phyloP scores from a whole-genome alignment of 2,797 vertebrate species.

The Argentina silus region DNA sequence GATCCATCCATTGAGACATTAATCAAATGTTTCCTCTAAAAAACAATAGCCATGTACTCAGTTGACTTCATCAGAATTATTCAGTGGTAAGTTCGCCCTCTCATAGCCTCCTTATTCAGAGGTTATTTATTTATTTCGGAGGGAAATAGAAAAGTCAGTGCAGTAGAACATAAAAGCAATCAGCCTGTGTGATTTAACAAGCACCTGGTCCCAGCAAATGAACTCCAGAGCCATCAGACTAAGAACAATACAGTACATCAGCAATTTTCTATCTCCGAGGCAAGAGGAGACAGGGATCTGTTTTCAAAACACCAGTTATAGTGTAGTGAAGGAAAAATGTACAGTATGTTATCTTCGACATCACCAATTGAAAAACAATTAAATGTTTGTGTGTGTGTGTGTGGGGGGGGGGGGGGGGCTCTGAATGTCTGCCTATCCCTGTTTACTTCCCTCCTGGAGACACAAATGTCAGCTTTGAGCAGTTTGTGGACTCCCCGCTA shows the following conservation, averaged over 20 bases:
- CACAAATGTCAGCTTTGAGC: constrained; percentile 86
- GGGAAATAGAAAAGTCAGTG: constrained; percentile 68
- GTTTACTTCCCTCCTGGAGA: constrained; percentile 83
- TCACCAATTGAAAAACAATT: constrained; percentile 74
- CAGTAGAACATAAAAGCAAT: constrained; percentile 84
- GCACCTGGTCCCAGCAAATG: constrained; percentile 80
- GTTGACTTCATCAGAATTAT: constrained; percentile 45
- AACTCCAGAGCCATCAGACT: constrained; percentile 69
- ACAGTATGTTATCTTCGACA: constrained; percentile 63
- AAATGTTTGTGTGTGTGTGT: constrained; percentile 52
- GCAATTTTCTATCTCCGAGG: constrained; percentile 63
- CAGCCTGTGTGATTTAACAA: constrained; percentile 81
- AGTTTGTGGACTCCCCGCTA: constrained; percentile 85
- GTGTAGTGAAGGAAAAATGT: constrained; percentile 44
- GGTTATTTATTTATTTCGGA: constrained; percentile 68
- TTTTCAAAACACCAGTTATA: constrained; percentile 59
- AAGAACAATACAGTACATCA: constrained; percentile 72
- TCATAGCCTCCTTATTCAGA: constrained; percentile 62
- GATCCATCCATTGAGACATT: not conserved
- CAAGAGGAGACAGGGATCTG: constrained; percentile 13
- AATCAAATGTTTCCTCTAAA: constrained; percentile 14
- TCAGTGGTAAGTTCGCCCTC: constrained; percentile 38
- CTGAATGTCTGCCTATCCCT: constrained; percentile 74
- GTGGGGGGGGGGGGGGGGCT: constrained; percentile 32
- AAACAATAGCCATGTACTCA: constrained; percentile 40